Evolutionary conservation across 1,140 invertebrate genomes (phyloP).

Genomic region (Dolichoris vasculosae): DNA sequence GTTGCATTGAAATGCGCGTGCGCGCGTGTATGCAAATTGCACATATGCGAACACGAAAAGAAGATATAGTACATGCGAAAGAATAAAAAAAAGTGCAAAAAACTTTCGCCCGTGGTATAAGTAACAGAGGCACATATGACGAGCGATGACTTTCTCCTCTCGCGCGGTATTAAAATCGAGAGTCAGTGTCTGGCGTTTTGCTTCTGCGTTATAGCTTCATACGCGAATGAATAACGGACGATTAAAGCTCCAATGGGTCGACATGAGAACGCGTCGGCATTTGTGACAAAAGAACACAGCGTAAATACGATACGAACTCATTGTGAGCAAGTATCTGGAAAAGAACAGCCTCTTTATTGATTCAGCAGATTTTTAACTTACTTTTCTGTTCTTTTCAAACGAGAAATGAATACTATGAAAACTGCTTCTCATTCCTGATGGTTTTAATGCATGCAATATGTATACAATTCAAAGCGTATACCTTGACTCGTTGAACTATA

Average conservation of each 20-base stretch:
- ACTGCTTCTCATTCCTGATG: not conserved
- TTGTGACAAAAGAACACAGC: not conserved
- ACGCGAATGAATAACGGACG: not conserved
- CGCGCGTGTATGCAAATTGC: no score
- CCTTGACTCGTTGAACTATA: not conserved
- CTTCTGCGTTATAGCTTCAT: constrained; percentile 19
- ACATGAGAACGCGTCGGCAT: constrained; percentile 8
- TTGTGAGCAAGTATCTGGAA: not conserved
- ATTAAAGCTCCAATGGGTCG: constrained; percentile 12
- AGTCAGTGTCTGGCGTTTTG: constrained; percentile 19
- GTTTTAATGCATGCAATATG: not conserved
- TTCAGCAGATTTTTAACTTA: not conserved
- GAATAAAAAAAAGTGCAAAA: constrained; percentile 15
- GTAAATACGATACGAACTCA: constrained; percentile 5
- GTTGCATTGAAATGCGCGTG: no score
- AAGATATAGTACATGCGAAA: not conserved
- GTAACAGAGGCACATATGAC: not conserved
- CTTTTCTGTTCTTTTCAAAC: not conserved
- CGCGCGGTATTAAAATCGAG: constrained; percentile 21
- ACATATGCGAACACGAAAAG: not conserved
- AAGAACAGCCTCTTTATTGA: not conserved
- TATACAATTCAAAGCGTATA: not conserved
- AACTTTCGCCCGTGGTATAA: not conserved
- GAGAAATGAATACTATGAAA: not conserved
- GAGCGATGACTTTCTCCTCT: constrained; percentile 39